Base-by-base conservation (phyloP, 2,113 vertebrate genomes). In the Cromileptes altivelis region DNA sequence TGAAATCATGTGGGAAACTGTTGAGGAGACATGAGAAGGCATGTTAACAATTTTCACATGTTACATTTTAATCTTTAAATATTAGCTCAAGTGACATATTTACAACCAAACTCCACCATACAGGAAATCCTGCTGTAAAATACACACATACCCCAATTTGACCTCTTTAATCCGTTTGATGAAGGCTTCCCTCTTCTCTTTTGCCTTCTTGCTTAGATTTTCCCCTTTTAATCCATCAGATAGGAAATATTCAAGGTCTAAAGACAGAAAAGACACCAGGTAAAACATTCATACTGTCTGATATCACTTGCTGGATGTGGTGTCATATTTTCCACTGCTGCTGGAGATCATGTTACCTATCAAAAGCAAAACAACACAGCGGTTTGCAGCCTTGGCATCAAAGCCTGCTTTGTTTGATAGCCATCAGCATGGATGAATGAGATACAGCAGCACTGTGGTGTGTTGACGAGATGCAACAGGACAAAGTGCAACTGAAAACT, bases 141-240 rank as follows among this genome's bases (percentile, higher is more conserved):
- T 37, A 49, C 15, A 18, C 5, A 56, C 64, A 47, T 89, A 93
- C 90, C 83, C 45, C 75, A 91, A 75, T 80, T 97, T 98, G 77
- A 98, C 83, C 75, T 98, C 97, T 90, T 97, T 97, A 85, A 99
- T 96, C 85, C 97, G 96, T 93, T 95, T 98, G 89, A 98, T 94
- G 88, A 99, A 94, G 47, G 63, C 75, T 64, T 99, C 97, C 57
- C 78, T 97, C 91, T 93, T 98, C 75, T 99, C 98, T 88, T 98
- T 99, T 50, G 95, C 96, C 95, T 95, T 98, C 95, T 97, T 99
- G 79, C 97, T 97, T 80, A 99, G 91, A 94, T 90, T 97, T 94
- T 99, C 98, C 67, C 95, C 97, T 95, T 96, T 98, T 70, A 99
- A 86, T 1, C 89, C 93, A 80, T 97, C 96, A 21, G 78, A 93